Conservation (phyloP, 2,113 vertebrate species). For the Podarcis cretensis region DNA sequence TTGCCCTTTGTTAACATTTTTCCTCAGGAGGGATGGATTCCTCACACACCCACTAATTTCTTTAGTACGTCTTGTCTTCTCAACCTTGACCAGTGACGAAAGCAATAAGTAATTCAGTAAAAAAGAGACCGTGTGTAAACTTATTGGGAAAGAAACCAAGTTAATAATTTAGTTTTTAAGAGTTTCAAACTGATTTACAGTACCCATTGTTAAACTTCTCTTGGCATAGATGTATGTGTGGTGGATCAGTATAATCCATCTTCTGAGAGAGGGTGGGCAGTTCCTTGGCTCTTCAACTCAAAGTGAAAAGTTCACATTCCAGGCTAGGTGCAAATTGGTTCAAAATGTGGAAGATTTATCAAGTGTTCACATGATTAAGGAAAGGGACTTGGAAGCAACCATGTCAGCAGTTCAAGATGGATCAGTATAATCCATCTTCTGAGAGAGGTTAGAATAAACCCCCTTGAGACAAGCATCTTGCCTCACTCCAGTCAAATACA, state of each 20-base stretch:
- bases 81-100: neutral
- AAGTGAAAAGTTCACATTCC: constrained; percentile 5
- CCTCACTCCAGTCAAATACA: neutral
- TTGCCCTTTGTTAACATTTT: neutral
- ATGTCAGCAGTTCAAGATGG: constrained; percentile 14
- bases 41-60: neutral
- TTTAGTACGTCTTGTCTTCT: neutral
- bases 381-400: neutral
- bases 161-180: neutral
- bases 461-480: neutral
- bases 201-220: neutral
- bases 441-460: constrained; percentile 16
- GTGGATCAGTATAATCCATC: neutral
- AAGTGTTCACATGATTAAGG: neutral
- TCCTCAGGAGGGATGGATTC: neutral
- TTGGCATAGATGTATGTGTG: neutral
- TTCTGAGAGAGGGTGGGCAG: neutral
- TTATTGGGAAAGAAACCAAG: neutral
- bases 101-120: neutral
- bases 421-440: too few relatives aligned
- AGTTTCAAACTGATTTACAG: neutral
- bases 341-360: constrained; percentile 1
- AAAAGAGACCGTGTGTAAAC: neutral
- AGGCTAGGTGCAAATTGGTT: constrained; percentile 21
- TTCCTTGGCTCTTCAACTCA: constrained; percentile 2